A percentile compares a stretch with the other conserved stretches of the same genome.
phyloP scores from a whole-genome alignment of 2,888 invertebrate genomes.

The Caenorhabditis doughertyi region DNA sequence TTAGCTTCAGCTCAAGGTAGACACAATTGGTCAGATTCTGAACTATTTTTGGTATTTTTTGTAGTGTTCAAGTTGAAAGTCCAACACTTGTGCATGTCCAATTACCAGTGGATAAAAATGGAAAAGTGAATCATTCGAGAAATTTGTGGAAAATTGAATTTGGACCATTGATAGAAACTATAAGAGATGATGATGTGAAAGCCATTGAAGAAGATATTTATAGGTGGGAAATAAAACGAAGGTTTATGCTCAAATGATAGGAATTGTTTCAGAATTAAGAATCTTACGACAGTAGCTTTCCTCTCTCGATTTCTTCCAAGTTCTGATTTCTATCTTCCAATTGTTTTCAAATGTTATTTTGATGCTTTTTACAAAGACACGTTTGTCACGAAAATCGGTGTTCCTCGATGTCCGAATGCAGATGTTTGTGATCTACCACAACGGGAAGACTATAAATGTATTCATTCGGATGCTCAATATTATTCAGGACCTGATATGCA shows the following conservation, averaged over 20 bases:
- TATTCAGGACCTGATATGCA: constrained; percentile 47
- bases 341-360: constrained; percentile 59
- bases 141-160: constrained; percentile 41
- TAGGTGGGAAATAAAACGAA: background rate
- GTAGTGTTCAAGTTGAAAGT: constrained; percentile 8
- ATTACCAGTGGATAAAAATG: constrained; percentile 28
- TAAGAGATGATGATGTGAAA: constrained; percentile 23
- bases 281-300: background rate
- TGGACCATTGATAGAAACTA: constrained; percentile 36
- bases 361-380: constrained; percentile 38
- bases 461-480: constrained; percentile 52
- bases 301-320: constrained; percentile 6
- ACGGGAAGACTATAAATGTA: constrained; percentile 41
- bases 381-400: constrained; percentile 12
- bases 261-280: constrained; percentile 24
- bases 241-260: background rate
- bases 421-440: constrained; percentile 51
- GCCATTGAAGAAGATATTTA: constrained; percentile 41
- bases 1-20: constrained; percentile 3
- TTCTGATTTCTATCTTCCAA: constrained; percentile 38
- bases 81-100: constrained; percentile 38
- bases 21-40: background rate
- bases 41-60: background rate
- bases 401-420: constrained; percentile 50
- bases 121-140: constrained; percentile 5